Evolutionary conservation across 1,140 invertebrate genomes (phyloP).

Genomic region (Solenopsis invicta): DNA sequence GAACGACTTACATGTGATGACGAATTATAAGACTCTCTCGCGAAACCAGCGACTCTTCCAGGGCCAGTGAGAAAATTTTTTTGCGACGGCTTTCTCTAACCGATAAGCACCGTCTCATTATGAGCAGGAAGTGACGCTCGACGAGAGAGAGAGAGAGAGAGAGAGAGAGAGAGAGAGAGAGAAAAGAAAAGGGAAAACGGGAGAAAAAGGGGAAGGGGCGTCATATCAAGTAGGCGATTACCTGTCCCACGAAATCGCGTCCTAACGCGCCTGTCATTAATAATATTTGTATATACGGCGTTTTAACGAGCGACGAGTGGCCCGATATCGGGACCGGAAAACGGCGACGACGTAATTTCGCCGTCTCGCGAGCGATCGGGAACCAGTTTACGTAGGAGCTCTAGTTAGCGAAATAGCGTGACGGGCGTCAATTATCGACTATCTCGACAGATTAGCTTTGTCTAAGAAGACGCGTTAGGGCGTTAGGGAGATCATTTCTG

Average conservation of each 20-base stretch:
- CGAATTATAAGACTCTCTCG: constrained; percentile 10
- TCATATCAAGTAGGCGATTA: constrained; percentile 28
- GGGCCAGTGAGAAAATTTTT: not conserved
- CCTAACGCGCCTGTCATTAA: constrained; percentile 41
- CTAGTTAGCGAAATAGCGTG: not conserved
- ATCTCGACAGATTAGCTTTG: constrained; percentile 2
- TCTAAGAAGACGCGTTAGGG: not conserved
- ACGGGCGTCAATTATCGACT: constrained; percentile 11
- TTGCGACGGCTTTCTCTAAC: constrained; percentile 50
- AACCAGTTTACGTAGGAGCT: constrained; percentile 47
- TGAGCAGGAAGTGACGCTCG: constrained; percentile 39
- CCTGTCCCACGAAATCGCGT: constrained; percentile 33
- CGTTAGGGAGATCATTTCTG: not conserved
- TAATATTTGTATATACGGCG: constrained; percentile 30
- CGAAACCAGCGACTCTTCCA: constrained; percentile 2
- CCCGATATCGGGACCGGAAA: not conserved
- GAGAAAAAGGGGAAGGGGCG: not conserved
- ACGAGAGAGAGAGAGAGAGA: not conserved
- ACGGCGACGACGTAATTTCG: not conserved
- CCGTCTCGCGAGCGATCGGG: constrained; percentile 8
- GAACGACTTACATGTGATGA: not conserved
- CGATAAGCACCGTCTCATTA: constrained; percentile 36
- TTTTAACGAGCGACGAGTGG: constrained; percentile 33
- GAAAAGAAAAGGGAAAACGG: not conserved
- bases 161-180: not conserved